Evolutionary conservation across 2,113 vertebrate species (phyloP).

Genomic region (Prionailurus bengalensis): DNA sequence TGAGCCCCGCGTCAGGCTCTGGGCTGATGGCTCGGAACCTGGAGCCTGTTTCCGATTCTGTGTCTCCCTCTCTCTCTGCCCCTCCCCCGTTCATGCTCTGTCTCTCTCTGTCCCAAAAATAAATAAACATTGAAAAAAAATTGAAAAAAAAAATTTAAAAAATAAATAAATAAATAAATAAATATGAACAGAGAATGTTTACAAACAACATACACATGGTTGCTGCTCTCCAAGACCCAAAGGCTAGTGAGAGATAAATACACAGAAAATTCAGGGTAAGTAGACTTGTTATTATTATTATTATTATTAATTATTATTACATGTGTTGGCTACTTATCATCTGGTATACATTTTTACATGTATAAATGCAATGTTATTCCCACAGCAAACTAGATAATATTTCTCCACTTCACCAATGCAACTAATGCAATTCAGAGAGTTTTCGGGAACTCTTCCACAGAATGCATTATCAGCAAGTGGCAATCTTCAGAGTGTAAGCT

Average conservation of each 20-base stretch:
- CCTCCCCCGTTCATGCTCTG: too few relatives aligned
- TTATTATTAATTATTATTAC: too few relatives aligned
- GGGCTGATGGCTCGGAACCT: too few relatives aligned
- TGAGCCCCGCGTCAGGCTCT: too few relatives aligned
- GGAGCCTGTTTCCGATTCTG: too few relatives aligned
- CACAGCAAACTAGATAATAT: not conserved
- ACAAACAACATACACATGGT: not conserved
- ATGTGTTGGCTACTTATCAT: not conserved
- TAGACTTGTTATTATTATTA: not conserved
- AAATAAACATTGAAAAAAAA: too few relatives aligned
- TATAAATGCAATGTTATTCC: not conserved
- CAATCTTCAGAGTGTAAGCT: not conserved
- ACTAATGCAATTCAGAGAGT: not conserved
- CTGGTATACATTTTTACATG: not conserved
- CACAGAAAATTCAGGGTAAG: not conserved
- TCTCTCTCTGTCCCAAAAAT: too few relatives aligned
- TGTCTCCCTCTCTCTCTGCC: too few relatives aligned
- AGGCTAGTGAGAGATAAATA: not conserved
- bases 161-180: not conserved
- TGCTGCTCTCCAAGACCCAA: not conserved
- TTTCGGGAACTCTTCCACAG: not conserved
- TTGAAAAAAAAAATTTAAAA: too few relatives aligned
- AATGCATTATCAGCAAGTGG: not conserved
- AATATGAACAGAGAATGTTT: not conserved
- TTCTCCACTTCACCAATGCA: not conserved